Evolutionary conservation across 2,797 vertebrate species (phyloP).

Genomic region (Sebastes aleutianus): DNA sequence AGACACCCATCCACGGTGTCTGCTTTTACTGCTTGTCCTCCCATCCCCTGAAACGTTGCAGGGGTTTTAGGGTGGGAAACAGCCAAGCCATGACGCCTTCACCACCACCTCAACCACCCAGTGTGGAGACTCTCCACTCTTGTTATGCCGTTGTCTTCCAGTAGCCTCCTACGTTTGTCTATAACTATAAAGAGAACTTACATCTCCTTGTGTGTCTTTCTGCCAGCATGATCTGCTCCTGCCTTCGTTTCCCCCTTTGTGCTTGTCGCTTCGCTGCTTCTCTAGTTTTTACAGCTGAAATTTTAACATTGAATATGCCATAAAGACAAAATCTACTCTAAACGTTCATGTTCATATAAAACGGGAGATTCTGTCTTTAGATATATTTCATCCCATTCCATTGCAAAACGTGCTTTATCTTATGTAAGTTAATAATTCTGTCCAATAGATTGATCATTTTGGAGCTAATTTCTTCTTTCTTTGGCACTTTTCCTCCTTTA

Average conservation of each 20-base stretch:
- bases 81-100: conserved; percentile 74
- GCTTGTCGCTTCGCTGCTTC: conserved; percentile 5
- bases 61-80: conserved; percentile 72
- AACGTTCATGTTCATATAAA: not conserved
- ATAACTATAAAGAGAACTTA: not conserved
- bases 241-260: conserved; percentile 13
- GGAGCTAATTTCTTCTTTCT: not conserved
- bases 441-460: not conserved
- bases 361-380: not conserved
- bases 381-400: conserved; percentile 7
- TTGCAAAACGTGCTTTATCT: not conserved
- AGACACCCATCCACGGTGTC: conserved; percentile 87
- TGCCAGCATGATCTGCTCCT: conserved; percentile 39
- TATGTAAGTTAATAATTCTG: not conserved
- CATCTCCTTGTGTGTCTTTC: conserved; percentile 2
- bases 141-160: conserved; percentile 26
- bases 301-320: not conserved
- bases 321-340: not conserved
- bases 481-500: conserved; percentile 25
- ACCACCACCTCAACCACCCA: conserved; percentile 59
- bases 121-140: conserved; percentile 39
- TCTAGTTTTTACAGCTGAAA: not conserved
- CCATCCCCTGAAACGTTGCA: conserved; percentile 66
- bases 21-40: conserved; percentile 87
- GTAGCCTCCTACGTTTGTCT: conserved; percentile 34